Conservation (phyloP, 2,113 vertebrate genomes). For the Aspidoscelis tigris region DNA sequence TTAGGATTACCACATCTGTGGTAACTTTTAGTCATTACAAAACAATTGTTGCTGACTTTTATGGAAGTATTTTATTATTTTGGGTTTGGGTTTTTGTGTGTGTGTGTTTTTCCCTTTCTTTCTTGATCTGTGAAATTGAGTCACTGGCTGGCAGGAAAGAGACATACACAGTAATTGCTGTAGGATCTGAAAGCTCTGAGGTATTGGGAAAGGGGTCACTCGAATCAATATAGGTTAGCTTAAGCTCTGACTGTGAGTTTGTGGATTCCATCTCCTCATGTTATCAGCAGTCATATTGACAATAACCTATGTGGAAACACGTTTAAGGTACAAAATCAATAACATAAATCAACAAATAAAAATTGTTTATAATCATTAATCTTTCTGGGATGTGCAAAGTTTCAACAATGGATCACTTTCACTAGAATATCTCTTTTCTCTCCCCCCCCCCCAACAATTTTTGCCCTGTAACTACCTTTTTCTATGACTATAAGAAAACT, state of each 20-base stretch:
- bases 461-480: neutral
- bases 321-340: constrained; percentile 39
- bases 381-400: constrained; percentile 38
- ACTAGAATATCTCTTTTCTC: too few relatives aligned
- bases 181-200: constrained; percentile 58
- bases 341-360: constrained; percentile 33
- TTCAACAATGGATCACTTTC: too few relatives aligned
- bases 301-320: constrained; percentile 31
- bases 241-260: constrained; percentile 57
- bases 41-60: constrained; percentile 69
- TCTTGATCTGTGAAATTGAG: constrained; percentile 62
- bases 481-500: too few relatives aligned
- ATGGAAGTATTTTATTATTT: constrained; percentile 55
- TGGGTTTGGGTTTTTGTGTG: neutral
- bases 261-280: constrained; percentile 48
- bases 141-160: constrained; percentile 66
- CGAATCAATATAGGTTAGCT: constrained; percentile 59
- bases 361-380: constrained; percentile 30
- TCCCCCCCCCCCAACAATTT: neutral
- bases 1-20: constrained; percentile 65
- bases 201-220: constrained; percentile 54
- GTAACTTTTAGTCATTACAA: constrained; percentile 66
- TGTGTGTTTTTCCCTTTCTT: constrained; percentile 28
- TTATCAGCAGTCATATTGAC: constrained; percentile 28
- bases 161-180: constrained; percentile 63